phyloP scores from a whole-genome alignment of 2,797 vertebrate genomes.

The Chloroceryle amazona region DNA sequence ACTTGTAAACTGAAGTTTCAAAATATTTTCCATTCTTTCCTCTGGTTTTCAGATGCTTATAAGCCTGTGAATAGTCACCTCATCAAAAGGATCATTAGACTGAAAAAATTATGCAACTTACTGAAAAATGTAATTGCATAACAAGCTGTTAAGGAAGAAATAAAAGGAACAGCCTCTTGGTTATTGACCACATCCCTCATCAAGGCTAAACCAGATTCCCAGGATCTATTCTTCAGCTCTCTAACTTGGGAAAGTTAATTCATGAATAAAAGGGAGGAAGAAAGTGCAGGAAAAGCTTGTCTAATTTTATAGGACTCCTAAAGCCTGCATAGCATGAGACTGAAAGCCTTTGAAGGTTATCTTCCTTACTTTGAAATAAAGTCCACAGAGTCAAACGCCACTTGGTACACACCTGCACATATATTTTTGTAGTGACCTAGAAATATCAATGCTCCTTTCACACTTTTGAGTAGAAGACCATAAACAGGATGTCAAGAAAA shows the following conservation, averaged over 20 bases:
- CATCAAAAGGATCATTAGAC: slow-evolving; percentile 41
- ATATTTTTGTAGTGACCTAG: background rate
- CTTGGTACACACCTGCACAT: background rate
- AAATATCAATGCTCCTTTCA: background rate
- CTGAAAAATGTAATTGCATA: slow-evolving; percentile 42
- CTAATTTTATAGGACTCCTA: background rate
- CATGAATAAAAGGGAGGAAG: background rate
- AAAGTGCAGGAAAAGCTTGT: background rate
- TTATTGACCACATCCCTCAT: slow-evolving; percentile 63
- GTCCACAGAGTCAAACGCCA: background rate
- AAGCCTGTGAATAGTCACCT: slow-evolving; percentile 24
- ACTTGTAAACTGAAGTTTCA: slow-evolving; percentile 2
- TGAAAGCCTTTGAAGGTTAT: background rate
- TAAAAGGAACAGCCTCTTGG: slow-evolving; percentile 34
- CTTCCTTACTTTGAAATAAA: background rate
- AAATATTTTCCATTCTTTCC: slow-evolving; percentile 49
- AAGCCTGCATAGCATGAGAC: background rate
- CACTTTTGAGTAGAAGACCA: background rate
- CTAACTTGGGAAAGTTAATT: slow-evolving; percentile 3
- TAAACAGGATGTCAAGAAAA: background rate
- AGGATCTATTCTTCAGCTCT: slow-evolving; percentile 9
- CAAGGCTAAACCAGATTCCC: slow-evolving; percentile 41
- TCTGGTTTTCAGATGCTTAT: slow-evolving; percentile 4
- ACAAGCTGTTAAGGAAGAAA: slow-evolving; percentile 50
- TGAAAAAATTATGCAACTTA: slow-evolving; percentile 38